A percentile compares a stretch with the other conserved stretches of the same genome.
Conservation (phyloP, 1,140 invertebrate genomes). For the Lycorma delicatula region DNA sequence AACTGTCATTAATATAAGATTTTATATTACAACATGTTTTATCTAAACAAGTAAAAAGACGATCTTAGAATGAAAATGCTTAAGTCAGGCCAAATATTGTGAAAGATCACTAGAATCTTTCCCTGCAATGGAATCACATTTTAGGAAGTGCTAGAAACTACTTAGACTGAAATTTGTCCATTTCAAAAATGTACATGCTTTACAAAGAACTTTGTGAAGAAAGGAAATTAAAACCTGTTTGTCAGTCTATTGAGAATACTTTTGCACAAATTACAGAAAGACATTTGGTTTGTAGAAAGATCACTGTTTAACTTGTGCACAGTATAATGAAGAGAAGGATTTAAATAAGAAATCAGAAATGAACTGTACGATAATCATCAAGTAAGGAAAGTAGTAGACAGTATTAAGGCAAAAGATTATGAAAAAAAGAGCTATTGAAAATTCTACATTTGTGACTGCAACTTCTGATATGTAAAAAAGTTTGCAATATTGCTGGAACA, state of each 20-base stretch:
- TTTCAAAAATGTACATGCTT: background rate
- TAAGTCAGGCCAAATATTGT: no score
- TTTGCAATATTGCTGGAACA: slow-evolving; percentile 24
- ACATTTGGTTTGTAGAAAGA: no score
- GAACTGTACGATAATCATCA: background rate
- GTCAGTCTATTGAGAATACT: no score
- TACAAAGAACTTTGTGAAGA: background rate
- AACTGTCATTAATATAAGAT: no score
- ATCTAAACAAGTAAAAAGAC: no score
- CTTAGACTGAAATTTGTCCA: background rate
- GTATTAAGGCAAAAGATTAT: background rate
- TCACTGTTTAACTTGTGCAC: no score
- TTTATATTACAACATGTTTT: no score
- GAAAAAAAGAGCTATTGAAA: background rate
- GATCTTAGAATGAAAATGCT: no score
- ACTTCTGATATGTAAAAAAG: slow-evolving; percentile 27
- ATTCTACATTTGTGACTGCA: slow-evolving; percentile 18
- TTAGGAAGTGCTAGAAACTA: background rate
- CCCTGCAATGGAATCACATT: background rate
- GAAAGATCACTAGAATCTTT: background rate
- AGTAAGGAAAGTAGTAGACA: background rate
- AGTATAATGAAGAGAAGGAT: background rate
- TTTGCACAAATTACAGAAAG: no score
- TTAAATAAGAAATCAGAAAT: no score
- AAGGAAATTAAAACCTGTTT: no score